Percentiles rank a stretch among this genome's conserved stretches.
These are phyloP conservation scores for Crossoptilon crossoptilon DNA, from an alignment of 2,797 vertebrate species.

Conservation along the genomic window DNA sequence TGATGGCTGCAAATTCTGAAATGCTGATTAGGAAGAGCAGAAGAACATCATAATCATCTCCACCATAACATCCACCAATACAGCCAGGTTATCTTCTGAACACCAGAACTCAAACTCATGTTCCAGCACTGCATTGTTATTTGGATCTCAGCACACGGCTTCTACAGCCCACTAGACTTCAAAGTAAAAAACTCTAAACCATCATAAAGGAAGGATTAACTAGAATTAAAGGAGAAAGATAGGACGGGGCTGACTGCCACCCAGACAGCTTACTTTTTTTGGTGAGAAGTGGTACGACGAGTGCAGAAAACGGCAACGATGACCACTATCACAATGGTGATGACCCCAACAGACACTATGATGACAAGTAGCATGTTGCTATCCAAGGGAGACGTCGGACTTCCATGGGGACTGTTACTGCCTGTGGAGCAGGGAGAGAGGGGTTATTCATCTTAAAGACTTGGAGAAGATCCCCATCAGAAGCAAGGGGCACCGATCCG, in stretches of 20 bases:
- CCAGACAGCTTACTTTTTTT: conserved; percentile 91
- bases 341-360: conserved; percentile 92
- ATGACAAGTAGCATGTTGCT: conserved; percentile 92
- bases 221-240: background rate
- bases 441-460: background rate
- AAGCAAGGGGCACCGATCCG: background rate
- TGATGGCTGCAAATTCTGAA: background rate
- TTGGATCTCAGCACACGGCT: background rate
- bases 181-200: background rate
- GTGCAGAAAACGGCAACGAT: conserved; percentile 96
- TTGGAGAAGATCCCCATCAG: background rate
- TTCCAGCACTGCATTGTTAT: background rate
- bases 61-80: background rate
- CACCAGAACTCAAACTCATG: background rate
- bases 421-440: conserved; percentile 74
- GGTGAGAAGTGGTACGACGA: conserved; percentile 92
- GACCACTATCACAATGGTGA: conserved; percentile 94
- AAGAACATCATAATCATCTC: background rate
- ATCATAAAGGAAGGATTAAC: background rate
- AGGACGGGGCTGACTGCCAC: background rate
- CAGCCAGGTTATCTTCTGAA: background rate
- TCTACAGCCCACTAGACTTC: background rate
- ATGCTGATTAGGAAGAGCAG: background rate
- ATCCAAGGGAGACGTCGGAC: conserved; percentile 84
- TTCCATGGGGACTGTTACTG: conserved; percentile 88